Base-by-base conservation (phyloP, 2,797 vertebrate genomes). In the Rhinichthys osculus region DNA sequence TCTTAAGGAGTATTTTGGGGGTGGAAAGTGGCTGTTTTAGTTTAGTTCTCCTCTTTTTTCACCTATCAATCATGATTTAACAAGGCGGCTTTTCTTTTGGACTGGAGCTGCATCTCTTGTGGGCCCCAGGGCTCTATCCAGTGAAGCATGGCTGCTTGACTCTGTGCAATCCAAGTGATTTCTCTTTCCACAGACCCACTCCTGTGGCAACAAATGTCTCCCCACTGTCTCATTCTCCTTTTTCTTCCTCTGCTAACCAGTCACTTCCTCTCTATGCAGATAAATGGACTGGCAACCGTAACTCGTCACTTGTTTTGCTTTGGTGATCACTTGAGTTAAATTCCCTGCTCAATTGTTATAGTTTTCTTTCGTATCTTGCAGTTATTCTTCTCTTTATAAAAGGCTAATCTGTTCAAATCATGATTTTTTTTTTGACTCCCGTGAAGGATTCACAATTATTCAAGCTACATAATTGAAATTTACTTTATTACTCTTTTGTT, bases 61-160 rank as follows among this genome's bases (percentile, higher is more conserved):
- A 52, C 9, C 62, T 84, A 35, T 67, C 62, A 69, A 16, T 78
- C 73, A 69, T 84, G 74, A 44, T 84, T 70, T 84, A 84, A 78
- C 38, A 70, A 78, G 35, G 73, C 35, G 7, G 5, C 57, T 69
- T 78, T 69, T 84, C 62, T n/a, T 7, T 47, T 50, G 71, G 21
- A 73, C 14, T 64, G 23, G 54, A 30, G 57, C 77, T 72, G 40
- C 73, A 73, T 64, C 21, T 42, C 71, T 27, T 87, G 70, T 86
- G 40, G 83, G 27, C 86, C 74, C 66, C 82, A 74, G 87, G 69
- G 70, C 30, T n/a, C 59, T 54, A 70, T 76, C 73, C 44, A 78
- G 23, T 33, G 14, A 27, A 47, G 70, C 87, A 87, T 90, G 88
- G 90, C 93, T 93, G 93, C 93, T 96, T 94, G 91, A 93, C 93